Conservation (phyloP, 2,888 invertebrate species). For the Euplexia lucipara region DNA sequence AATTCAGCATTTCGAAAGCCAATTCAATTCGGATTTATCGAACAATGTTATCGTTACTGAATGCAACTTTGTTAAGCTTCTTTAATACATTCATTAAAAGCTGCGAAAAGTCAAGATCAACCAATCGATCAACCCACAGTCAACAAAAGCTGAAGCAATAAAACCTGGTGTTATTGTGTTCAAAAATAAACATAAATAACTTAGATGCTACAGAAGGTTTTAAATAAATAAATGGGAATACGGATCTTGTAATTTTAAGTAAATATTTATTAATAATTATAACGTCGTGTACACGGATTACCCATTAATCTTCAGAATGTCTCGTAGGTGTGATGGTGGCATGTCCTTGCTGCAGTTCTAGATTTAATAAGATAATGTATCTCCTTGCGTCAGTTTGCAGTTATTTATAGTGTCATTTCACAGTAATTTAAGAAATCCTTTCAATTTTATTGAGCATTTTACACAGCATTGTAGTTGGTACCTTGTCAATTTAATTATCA, state of each 20-base stretch:
- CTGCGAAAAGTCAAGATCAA: no score
- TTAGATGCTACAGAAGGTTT: not conserved
- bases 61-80: no score
- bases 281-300: slow-evolving; percentile 11
- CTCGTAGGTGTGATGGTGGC: slow-evolving; percentile 44
- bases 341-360: slow-evolving; percentile 40
- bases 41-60: no score
- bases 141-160: not conserved
- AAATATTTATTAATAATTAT: slow-evolving; percentile 7
- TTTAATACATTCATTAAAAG: no score
- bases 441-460: slow-evolving; percentile 20
- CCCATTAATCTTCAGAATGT: slow-evolving; percentile 35
- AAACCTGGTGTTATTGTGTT: not conserved
- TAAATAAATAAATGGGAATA: not conserved
- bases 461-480: slow-evolving; percentile 2
- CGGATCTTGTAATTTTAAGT: not conserved
- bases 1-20: no score
- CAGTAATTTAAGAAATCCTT: slow-evolving; percentile 29
- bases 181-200: no score
- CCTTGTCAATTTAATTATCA: not conserved
- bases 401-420: slow-evolving; percentile 41
- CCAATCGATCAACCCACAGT: no score
- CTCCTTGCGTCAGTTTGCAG: slow-evolving; percentile 11
- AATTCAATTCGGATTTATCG: no score
- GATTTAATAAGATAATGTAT: slow-evolving; percentile 35